These are phyloP conservation scores for Tapera naevia DNA, from an alignment of 2,797 vertebrate genomes.

Conservation along the genomic window DNA sequence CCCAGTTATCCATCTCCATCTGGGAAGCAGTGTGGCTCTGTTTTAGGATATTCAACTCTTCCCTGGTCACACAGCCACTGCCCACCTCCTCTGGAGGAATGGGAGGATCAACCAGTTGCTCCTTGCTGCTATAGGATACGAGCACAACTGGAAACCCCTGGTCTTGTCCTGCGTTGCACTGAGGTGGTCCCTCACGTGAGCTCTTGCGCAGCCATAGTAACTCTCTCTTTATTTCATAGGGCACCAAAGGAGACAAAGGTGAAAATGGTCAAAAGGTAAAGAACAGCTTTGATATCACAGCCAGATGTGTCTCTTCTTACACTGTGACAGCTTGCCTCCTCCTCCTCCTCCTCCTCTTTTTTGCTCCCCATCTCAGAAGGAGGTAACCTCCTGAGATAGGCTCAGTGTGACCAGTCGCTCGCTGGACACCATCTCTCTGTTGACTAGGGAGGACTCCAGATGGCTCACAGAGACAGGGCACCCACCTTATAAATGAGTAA, in stretches of 20 bases:
- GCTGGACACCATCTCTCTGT: background rate
- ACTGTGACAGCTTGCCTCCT: background rate
- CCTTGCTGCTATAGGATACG: fast-evolving
- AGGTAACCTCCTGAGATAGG: background rate
- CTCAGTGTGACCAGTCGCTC: background rate
- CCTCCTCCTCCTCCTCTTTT: too few species aligned
- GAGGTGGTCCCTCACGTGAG: background rate
- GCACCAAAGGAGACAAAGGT: slow-evolving; percentile 81
- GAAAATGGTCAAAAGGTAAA: slow-evolving; percentile 90
- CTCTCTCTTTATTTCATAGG: slow-evolving; percentile 33
- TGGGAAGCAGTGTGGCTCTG: background rate
- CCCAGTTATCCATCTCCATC: background rate
- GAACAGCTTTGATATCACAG: fast-evolving
- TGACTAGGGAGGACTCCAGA: background rate
- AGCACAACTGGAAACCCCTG: background rate
- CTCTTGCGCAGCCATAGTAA: background rate
- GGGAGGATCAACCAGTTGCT: background rate
- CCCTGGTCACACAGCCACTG: fast-evolving
- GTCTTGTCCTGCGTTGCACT: background rate
- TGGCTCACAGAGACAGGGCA: background rate
- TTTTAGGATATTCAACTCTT: background rate
- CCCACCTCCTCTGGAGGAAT: background rate
- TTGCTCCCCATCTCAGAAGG: background rate
- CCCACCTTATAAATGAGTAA: background rate
- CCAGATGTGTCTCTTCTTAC: background rate